Percentiles rank a stretch among this genome's conserved stretches.
Conservation (phyloP, 2,888 invertebrate genomes). For the Drosophila diplacantha region DNA sequence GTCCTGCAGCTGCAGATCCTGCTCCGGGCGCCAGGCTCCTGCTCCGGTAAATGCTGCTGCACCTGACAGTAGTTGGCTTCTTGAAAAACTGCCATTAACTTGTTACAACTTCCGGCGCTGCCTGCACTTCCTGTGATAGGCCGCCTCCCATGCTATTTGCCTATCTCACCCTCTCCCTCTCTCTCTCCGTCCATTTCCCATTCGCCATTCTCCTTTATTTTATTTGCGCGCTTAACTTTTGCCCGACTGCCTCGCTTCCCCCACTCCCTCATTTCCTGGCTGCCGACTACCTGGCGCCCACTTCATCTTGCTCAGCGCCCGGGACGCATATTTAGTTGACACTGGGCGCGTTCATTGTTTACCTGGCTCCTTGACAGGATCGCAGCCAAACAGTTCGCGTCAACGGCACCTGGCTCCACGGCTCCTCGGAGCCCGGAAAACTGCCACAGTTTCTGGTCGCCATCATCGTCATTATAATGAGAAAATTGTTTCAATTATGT, state of each 20-base stretch:
- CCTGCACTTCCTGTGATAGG: constrained; percentile 53
- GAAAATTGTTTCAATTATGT: constrained; percentile 73
- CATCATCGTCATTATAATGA: constrained; percentile 63
- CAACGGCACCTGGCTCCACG: constrained; percentile 61
- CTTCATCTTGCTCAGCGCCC: constrained; percentile 43
- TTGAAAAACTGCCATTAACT: constrained; percentile 70
- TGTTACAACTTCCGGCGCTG: constrained; percentile 70
- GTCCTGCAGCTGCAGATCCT: constrained; percentile 30
- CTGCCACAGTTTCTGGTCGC: constrained; percentile 17
- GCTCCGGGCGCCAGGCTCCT: constrained; percentile 24
- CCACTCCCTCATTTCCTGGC: neutral
- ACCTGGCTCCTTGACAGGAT: constrained; percentile 59
- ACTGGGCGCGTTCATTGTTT: constrained; percentile 59
- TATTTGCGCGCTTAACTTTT: constrained; percentile 63
- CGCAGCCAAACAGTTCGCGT: constrained; percentile 69
- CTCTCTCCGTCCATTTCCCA: constrained; percentile 29
- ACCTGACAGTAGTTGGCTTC: constrained; percentile 59
- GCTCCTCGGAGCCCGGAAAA: constrained; percentile 26
- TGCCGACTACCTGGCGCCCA: constrained; percentile 54
- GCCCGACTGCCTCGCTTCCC: constrained; percentile 41
- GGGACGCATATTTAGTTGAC: constrained; percentile 67
- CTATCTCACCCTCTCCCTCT: constrained; percentile 11
- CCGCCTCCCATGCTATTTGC: constrained; percentile 3
- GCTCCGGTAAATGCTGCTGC: constrained; percentile 11
- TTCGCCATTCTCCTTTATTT: constrained; percentile 46